Evolutionary conservation across 2,888 invertebrate genomes (phyloP).

Genomic region (Anoncus sp.): DNA sequence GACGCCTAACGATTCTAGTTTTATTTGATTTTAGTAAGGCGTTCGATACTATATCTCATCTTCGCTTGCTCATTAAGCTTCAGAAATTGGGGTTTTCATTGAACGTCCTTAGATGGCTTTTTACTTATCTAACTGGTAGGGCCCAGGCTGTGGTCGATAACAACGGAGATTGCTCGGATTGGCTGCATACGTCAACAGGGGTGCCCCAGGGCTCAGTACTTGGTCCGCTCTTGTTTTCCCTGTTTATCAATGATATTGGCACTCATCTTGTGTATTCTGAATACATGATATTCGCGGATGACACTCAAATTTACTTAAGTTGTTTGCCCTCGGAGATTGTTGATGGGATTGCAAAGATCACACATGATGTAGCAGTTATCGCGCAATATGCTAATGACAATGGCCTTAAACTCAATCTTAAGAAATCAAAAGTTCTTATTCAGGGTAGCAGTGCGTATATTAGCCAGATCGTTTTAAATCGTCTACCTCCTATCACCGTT

Average conservation of each 20-base stretch:
- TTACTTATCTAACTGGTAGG: not conserved
- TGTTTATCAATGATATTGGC: not conserved
- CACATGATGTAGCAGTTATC: not conserved
- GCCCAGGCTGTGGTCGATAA: too few species aligned
- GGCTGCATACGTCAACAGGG: too few species aligned
- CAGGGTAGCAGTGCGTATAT: constrained; percentile 2
- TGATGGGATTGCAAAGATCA: not conserved
- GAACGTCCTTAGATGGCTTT: not conserved
- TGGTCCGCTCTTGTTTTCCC: constrained; percentile 9
- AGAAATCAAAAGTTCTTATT: constrained; percentile 21
- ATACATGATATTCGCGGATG: not conserved
- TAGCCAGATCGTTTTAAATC: not conserved
- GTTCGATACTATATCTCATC: constrained; percentile 21
- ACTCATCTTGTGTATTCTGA: too few species aligned
- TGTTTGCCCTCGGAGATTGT: not conserved
- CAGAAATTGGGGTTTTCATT: not conserved
- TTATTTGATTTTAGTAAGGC: constrained; percentile 34
- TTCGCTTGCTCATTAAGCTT: not conserved
- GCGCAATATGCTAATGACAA: not conserved
- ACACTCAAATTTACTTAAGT: constrained; percentile 3
- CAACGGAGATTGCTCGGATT: too few species aligned
- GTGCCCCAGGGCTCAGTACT: constrained; percentile 14
- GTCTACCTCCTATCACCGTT: not conserved
- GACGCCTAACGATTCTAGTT: constrained; percentile 20
- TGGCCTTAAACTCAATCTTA: constrained; percentile 2